Percentiles rank a stretch among this genome's conserved stretches.
phyloP scores from a whole-genome alignment of 2,797 vertebrate species.

The Anabacerthia variegaticeps region DNA sequence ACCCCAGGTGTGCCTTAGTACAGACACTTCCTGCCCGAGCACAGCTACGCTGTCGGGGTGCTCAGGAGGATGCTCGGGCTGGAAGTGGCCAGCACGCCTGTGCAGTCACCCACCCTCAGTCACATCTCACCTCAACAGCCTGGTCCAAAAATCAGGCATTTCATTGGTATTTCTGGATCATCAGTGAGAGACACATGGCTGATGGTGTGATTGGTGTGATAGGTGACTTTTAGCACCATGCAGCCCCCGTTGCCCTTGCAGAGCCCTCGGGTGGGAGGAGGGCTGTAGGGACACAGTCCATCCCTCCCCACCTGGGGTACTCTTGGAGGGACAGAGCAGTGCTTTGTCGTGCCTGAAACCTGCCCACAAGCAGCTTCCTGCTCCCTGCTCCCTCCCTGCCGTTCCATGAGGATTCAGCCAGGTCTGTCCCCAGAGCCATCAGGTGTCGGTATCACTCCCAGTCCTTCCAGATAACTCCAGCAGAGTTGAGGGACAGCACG shows the following conservation, averaged over 20 bases:
- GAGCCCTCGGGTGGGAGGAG: background rate
- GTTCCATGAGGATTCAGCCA: background rate
- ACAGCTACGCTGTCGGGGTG: accelerated
- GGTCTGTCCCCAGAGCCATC: accelerated
- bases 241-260: accelerated
- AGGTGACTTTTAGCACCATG: background rate
- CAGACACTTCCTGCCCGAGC: accelerated
- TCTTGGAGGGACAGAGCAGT: background rate
- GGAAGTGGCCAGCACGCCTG: accelerated
- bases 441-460: background rate
- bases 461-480: background rate
- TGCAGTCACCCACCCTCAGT: background rate
- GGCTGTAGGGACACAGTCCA: background rate
- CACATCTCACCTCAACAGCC: background rate
- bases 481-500: accelerated
- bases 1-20: background rate
- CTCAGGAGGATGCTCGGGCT: background rate
- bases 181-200: accelerated
- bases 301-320: background rate
- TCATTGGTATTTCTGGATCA: background rate
- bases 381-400: background rate
- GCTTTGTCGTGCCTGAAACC: background rate
- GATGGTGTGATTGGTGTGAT: accelerated
- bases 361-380: background rate
- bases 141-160: background rate